These are phyloP conservation scores for Procambarus virginalis DNA, from an alignment of 1,140 invertebrate genomes.

Conservation along the genomic window DNA sequence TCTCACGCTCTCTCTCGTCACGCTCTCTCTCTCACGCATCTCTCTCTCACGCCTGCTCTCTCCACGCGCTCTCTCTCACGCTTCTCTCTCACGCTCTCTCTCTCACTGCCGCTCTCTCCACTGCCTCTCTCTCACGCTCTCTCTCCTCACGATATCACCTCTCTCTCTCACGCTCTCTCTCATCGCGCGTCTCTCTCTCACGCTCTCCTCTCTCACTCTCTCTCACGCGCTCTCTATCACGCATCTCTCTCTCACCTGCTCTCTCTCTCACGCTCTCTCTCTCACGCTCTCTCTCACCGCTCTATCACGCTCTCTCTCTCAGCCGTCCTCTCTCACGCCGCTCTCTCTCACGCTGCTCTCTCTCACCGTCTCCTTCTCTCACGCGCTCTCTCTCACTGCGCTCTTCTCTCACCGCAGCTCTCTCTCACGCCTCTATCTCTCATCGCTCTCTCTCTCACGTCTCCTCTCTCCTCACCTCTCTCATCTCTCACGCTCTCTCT, in stretches of 20 bases:
- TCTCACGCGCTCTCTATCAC: background rate
- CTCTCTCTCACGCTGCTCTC: background rate
- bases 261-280: too few species aligned
- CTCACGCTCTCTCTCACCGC: background rate
- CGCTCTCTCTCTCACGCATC: slow-evolving; percentile 15
- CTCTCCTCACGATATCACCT: background rate
- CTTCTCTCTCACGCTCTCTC: too few species aligned
- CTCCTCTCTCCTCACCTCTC: background rate
- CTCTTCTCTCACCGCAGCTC: too few species aligned
- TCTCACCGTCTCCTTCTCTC: background rate
- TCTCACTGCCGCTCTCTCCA: background rate
- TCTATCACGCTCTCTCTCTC: background rate
- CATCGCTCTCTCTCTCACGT: background rate
- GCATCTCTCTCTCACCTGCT: background rate
- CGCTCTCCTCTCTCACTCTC: background rate
- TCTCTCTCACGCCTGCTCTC: background rate
- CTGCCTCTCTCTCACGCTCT: background rate
- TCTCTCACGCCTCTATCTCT: background rate
- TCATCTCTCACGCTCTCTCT: background rate
- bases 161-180: background rate
- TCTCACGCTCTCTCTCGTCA: too few species aligned
- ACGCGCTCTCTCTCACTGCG: background rate
- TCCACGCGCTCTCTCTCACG: background rate
- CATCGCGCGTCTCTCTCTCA: background rate
- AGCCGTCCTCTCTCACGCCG: too few species aligned